A percentile compares a stretch with the other conserved stretches of the same genome.
Conservation (phyloP, 2,797 vertebrate genomes). For the Acestrorhynchus altus region DNA sequence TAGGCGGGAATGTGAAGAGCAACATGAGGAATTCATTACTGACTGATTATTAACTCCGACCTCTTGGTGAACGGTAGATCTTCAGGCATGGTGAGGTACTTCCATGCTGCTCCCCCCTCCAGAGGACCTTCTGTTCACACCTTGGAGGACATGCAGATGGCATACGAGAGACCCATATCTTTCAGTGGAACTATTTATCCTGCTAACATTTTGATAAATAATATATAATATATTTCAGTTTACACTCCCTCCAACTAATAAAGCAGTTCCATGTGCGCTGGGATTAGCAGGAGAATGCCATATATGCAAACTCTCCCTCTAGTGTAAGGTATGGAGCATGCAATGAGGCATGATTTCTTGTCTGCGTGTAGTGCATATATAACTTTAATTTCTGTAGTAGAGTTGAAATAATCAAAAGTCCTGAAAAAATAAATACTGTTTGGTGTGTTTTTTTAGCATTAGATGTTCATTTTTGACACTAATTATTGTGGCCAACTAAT, state of each 20-base stretch:
- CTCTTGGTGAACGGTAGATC: background rate
- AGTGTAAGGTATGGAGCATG: background rate
- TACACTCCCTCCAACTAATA: background rate
- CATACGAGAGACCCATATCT: background rate
- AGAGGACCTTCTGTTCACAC: background rate
- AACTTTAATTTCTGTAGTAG: background rate
- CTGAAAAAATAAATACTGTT: background rate
- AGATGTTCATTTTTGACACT: background rate
- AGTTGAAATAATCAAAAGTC: background rate
- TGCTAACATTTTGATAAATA: background rate
- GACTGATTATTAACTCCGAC: background rate
- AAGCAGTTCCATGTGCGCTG: background rate
- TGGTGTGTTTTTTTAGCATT: background rate
- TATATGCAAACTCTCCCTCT: background rate
- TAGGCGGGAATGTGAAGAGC: conserved; percentile 7
- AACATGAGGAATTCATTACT: conserved; percentile 1
- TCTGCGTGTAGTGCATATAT: background rate
- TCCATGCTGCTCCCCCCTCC: background rate
- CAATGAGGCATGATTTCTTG: background rate
- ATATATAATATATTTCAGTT: background rate
- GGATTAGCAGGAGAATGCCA: background rate
- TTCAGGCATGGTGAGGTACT: background rate
- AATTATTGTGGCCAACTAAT: too few relatives aligned
- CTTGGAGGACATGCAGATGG: conserved; percentile 8
- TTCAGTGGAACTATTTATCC: background rate